Evolutionary conservation across 2,888 invertebrate species (phyloP).

Genomic region (Plagiodera versicolora): DNA sequence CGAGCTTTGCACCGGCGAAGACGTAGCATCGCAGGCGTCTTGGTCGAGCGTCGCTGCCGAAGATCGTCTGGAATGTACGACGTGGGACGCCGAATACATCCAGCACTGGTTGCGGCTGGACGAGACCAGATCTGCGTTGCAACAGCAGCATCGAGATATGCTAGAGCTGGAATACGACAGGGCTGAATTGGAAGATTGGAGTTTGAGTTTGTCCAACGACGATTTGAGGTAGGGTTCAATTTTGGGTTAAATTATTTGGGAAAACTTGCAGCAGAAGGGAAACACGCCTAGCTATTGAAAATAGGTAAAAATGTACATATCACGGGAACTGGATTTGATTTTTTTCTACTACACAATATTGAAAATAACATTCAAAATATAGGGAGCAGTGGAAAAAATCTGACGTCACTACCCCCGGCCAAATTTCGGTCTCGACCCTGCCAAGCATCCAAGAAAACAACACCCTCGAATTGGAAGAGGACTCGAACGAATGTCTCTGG

Average conservation of each 20-base stretch:
- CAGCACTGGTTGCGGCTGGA: conserved; percentile 76
- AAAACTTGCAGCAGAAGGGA: no score
- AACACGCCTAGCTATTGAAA: no score
- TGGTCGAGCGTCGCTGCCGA: conserved; percentile 63
- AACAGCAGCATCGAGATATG: conserved; percentile 69
- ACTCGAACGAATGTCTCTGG: conserved; percentile 74
- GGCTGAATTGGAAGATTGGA: conserved; percentile 80
- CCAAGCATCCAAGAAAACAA: conserved; percentile 76
- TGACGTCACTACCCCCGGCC: conserved; percentile 60
- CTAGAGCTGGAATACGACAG: conserved; percentile 74
- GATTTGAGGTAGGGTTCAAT: conserved; percentile 57
- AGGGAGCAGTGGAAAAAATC: conserved; percentile 53
- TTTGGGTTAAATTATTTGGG: no score
- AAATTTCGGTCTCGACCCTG: conserved; percentile 65
- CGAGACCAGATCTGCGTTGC: conserved; percentile 68
- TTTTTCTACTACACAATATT: no score
- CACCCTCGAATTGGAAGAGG: conserved; percentile 69
- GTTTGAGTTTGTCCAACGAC: conserved; percentile 71
- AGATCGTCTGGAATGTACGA: conserved; percentile 61
- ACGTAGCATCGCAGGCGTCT: conserved; percentile 50
- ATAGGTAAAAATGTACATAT: no score
- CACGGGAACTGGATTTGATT: no score
- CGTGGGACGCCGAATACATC: conserved; percentile 73
- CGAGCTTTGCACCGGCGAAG: conserved; percentile 47
- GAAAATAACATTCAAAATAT: no score